phyloP scores from a whole-genome alignment of 1,140 invertebrate genomes.

The Habropoda laboriosa region DNA sequence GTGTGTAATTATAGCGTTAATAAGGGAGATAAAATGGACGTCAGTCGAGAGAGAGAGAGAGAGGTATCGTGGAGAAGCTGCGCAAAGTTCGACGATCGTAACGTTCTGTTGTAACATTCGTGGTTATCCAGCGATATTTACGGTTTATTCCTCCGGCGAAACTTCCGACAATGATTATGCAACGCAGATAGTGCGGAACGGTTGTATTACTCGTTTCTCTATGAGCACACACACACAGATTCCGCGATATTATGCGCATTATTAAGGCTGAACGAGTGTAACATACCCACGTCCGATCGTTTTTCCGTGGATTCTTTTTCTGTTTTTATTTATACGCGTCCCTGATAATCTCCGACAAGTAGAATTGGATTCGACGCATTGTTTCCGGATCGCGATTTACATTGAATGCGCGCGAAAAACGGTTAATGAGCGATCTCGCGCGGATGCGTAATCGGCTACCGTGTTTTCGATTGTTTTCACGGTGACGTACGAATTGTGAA shows the following conservation, averaged over 20 bases:
- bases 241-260: not conserved
- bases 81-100: not conserved
- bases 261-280: not conserved
- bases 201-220: no score
- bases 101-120: not conserved
- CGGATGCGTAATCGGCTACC: slow-evolving; percentile 14
- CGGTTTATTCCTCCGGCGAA: not conserved
- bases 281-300: slow-evolving; percentile 3
- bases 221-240: no score
- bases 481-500: slow-evolving; percentile 1
- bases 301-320: not conserved
- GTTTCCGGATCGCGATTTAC: slow-evolving; percentile 41
- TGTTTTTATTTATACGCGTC: not conserved
- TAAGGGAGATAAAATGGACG: not conserved
- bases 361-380: slow-evolving; percentile 19
- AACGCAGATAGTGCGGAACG: slow-evolving; percentile 29
- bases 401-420: slow-evolving; percentile 40
- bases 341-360: slow-evolving; percentile 24
- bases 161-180: not conserved
- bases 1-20: not conserved
- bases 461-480: slow-evolving; percentile 6
- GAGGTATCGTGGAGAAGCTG: not conserved
- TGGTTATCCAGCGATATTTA: not conserved
- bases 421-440: slow-evolving; percentile 2
- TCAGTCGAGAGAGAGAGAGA: not conserved